Conservation (phyloP, 2,888 invertebrate species). For the Sceliomorpha sp. region DNA sequence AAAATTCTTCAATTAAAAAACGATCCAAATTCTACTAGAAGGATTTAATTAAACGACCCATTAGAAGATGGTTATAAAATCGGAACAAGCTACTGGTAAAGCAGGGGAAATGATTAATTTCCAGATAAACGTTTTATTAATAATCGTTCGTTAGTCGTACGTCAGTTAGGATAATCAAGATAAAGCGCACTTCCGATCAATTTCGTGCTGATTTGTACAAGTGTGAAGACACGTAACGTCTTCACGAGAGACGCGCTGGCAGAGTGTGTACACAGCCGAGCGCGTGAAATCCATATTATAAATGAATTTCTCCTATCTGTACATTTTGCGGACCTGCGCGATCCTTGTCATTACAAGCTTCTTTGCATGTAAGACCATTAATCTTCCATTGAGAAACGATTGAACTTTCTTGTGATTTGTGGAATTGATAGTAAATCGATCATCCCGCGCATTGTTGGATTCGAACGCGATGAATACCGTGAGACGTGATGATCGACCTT, state of each 20-base stretch:
- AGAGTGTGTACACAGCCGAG: slow-evolving; percentile 25
- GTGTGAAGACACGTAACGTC: slow-evolving; percentile 41
- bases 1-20: no score
- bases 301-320: slow-evolving; percentile 40
- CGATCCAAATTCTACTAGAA: no score
- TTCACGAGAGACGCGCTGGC: slow-evolving; percentile 36
- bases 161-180: no score
- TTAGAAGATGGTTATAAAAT: no score
- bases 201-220: slow-evolving; percentile 10
- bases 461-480: slow-evolving; percentile 27
- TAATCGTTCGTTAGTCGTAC: slow-evolving; percentile 38
- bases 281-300: slow-evolving; percentile 39
- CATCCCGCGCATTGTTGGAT: slow-evolving; percentile 39
- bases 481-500: slow-evolving; percentile 41
- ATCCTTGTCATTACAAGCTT: slow-evolving; percentile 55
- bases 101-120: no score
- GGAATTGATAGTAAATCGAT: slow-evolving; percentile 53
- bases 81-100: no score
- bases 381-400: slow-evolving; percentile 54
- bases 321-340: slow-evolving; percentile 23
- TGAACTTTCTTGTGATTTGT: slow-evolving; percentile 56
- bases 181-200: no score
- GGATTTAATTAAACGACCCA: no score
- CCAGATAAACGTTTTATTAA: no score
- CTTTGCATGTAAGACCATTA: slow-evolving; percentile 54